Base-by-base conservation (phyloP, 2,797 vertebrate species). In the Silurus lanzhouensis region DNA sequence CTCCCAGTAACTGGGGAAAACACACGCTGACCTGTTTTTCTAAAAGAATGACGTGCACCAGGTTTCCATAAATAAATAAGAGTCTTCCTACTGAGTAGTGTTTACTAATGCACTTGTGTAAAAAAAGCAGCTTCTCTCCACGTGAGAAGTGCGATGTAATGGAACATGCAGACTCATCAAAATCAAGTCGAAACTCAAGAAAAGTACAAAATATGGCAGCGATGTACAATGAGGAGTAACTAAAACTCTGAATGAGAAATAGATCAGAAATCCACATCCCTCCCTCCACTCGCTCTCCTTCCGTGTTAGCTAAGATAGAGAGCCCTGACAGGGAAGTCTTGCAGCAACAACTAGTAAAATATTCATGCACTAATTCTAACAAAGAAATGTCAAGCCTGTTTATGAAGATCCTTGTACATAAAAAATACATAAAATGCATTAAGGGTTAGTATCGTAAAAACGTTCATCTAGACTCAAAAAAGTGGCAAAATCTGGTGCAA, bases 331-430 rank as follows among this genome's bases (percentile, higher is more conserved):
- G 82, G 82, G 86, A 86, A 91, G 87, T 89, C 88, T 91, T 89
- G 92, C 90, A 90, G 93, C 90, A 93, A 91, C 90, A 89, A 88
- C 86, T 85, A 19, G 91, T 94, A 88, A 95, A 95, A 95, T 94
- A 95, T 95, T 94, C 91, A 94, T 95, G 92, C 89, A 90, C 90
- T 87, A 87, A 91, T 92, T 92, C 90, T 92, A 91, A 92, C 91
- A 93, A 93, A 93, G 91, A 90, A 91, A 93, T 87, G 90, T 93
- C 90, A 91, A 88, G 92, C 91, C 91, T 88, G 87, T 82, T 71
- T 78, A 85, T 76, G 86, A 84, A 85, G 87, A 80, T 87, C 89
- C 77, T 89, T 91, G 89, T 89, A 91, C 88, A 92, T 87, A 84
- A 83, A 86, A 38, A 38, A 38, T 38, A 38, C 38, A 38, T 0